Evolutionary conservation across 37 sponge, comb jelly and placozoan species (phyloP).

Genomic region (Ianthella basta): DNA sequence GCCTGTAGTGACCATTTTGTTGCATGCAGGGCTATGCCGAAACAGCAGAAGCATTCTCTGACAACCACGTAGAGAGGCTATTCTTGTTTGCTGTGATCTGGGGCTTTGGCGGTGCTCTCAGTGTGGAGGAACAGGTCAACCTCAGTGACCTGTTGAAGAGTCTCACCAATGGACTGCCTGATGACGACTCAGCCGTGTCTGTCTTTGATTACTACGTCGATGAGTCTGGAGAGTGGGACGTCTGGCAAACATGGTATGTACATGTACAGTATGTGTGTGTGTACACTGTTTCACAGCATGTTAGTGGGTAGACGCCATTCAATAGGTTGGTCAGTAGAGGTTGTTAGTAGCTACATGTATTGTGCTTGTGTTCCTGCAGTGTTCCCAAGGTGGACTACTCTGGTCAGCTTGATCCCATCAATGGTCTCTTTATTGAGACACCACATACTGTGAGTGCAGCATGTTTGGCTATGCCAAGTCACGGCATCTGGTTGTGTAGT

Average conservation of each 20-base stretch:
- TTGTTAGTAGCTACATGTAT: constrained; percentile 10
- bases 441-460: constrained; percentile 56
- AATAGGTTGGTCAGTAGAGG: not conserved
- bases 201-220: constrained; percentile 97
- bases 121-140: constrained; percentile 44
- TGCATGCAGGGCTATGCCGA: constrained; percentile 65
- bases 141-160: constrained; percentile 79
- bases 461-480: not conserved
- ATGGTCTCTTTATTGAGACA: constrained; percentile 61
- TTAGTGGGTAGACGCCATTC: not conserved
- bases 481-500: not conserved
- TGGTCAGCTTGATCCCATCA: constrained; percentile 9
- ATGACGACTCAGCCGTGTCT: constrained; percentile 81
- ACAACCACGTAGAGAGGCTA: constrained; percentile 81
- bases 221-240: constrained; percentile 95
- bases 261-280: not conserved
- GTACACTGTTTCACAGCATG: not conserved
- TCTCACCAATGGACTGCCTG: constrained; percentile 84
- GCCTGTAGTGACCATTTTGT: too few species aligned
- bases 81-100: constrained; percentile 86
- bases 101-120: constrained; percentile 84
- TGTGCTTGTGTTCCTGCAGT: not conserved
- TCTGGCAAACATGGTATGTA: constrained; percentile 81
- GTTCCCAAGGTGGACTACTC: constrained; percentile 22
- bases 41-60: constrained; percentile 83